Evolutionary conservation across 2,888 invertebrate species (phyloP).

Genomic region (Blastobasis adustella): DNA sequence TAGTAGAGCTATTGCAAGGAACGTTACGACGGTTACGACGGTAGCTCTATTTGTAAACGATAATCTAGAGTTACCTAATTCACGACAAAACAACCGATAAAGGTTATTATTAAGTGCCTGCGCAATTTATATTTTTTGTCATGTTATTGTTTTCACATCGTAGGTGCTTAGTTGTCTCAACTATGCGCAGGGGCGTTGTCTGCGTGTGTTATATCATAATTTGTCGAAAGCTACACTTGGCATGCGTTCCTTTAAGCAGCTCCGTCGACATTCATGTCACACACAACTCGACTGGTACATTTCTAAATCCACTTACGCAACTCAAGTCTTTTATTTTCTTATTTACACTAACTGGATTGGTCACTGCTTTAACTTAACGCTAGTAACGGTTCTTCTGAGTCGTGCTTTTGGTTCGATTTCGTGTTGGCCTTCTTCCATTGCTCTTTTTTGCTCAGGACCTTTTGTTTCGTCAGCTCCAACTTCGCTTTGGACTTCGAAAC

Average conservation of each 20-base stretch:
- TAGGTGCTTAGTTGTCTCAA: not conserved
- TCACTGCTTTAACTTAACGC: conserved; percentile 76
- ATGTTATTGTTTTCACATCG: conserved; percentile 24
- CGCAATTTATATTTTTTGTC: too few species aligned
- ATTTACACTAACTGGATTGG: conserved; percentile 37
- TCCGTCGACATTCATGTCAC: conserved; percentile 27
- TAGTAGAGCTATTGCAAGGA: too few species aligned
- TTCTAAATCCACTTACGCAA: conserved; percentile 38
- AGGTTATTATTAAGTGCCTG: too few species aligned
- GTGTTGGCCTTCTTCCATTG: conserved; percentile 64
- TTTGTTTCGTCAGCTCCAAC: conserved; percentile 70
- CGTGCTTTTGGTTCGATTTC: conserved; percentile 54
- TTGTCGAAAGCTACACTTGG: too few species aligned
- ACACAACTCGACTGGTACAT: conserved; percentile 26
- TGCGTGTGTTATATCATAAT: too few species aligned
- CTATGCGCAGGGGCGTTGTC: too few species aligned
- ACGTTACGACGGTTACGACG: too few species aligned
- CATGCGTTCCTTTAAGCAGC: too few species aligned
- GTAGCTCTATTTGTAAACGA: too few species aligned
- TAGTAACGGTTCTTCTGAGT: conserved; percentile 78
- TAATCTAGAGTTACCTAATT: too few species aligned
- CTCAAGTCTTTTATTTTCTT: conserved; percentile 56
- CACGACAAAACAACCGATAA: too few species aligned
- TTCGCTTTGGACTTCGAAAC: conserved; percentile 80
- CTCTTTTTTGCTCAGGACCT: conserved; percentile 52